Percentiles rank a stretch among this genome's conserved stretches.
Evolutionary conservation across 2,113 vertebrate genomes (phyloP).

Genomic region (Cichladusa arquata): DNA sequence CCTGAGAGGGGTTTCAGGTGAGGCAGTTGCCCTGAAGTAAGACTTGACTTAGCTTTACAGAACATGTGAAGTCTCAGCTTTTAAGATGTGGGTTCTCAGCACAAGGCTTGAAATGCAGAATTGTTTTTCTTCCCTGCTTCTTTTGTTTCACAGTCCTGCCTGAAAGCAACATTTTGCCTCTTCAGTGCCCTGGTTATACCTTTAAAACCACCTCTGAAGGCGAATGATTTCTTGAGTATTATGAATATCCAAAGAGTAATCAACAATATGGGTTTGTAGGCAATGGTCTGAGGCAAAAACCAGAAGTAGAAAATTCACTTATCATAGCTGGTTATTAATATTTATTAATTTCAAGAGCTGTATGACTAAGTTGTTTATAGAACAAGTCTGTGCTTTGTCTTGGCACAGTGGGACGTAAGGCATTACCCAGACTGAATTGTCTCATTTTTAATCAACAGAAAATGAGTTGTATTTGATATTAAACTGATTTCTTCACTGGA

Average conservation of each 20-base stretch:
- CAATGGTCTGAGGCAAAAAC: constrained; percentile 5
- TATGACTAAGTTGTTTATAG: not conserved
- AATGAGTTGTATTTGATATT: not conserved
- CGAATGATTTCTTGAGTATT: not conserved
- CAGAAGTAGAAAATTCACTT: not conserved
- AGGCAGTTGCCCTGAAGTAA: not conserved
- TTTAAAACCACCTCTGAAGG: not conserved
- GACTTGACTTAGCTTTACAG: not conserved
- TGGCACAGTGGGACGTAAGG: not conserved
- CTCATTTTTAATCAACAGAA: not conserved
- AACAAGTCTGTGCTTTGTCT: constrained; percentile 8
- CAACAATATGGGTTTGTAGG: not conserved
- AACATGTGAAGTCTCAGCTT: not conserved
- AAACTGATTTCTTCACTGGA: not conserved
- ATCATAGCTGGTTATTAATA: not conserved
- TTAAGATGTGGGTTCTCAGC: not conserved
- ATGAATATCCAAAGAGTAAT: not conserved
- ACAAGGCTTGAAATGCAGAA: not conserved
- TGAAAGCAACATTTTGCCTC: not conserved
- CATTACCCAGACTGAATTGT: not conserved
- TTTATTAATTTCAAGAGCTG: not conserved
- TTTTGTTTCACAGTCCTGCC: not conserved
- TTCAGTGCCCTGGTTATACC: not conserved
- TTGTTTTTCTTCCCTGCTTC: not conserved
- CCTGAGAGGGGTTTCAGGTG: not conserved